A percentile compares a stretch with the other conserved stretches of the same genome.
Conservation (phyloP, 2,113 vertebrate species). For the Oxygymnocypris stewartii region DNA sequence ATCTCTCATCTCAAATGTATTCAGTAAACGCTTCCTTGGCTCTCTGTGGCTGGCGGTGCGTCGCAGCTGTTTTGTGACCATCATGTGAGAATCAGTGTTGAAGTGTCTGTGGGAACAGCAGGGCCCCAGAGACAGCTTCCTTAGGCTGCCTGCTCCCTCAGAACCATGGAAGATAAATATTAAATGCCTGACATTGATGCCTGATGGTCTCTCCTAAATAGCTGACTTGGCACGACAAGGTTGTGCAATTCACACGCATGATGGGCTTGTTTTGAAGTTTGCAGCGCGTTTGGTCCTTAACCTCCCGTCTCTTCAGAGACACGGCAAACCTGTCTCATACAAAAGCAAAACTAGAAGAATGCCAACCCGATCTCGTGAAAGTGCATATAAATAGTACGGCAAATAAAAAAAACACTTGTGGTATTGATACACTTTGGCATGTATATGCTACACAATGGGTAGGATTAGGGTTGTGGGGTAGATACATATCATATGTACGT, state of each 20-base stretch:
- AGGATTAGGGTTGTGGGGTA: no score
- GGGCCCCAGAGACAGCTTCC: not conserved
- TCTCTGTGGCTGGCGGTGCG: not conserved
- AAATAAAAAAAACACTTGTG: no score
- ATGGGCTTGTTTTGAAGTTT: conserved; percentile 21
- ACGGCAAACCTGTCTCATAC: not conserved
- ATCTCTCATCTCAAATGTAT: not conserved
- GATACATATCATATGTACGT: no score
- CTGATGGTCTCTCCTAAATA: not conserved
- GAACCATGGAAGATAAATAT: conserved; percentile 32
- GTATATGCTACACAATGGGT: no score
- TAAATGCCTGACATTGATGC: conserved; percentile 47
- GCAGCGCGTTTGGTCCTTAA: not conserved
- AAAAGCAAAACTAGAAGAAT: not conserved
- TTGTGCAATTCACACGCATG: conserved; percentile 42
- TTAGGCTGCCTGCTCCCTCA: conserved; percentile 15
- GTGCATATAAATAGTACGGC: no score
- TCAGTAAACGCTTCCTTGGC: not conserved
- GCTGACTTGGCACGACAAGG: conserved; percentile 33
- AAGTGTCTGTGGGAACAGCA: conserved; percentile 28
- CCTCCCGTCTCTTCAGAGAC: not conserved
- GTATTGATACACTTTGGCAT: no score
- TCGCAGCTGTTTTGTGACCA: conserved; percentile 20
- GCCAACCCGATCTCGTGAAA: no score
- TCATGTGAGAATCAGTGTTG: not conserved